Conservation (phyloP, 1,140 invertebrate genomes). For the Orchestia grillus region DNA sequence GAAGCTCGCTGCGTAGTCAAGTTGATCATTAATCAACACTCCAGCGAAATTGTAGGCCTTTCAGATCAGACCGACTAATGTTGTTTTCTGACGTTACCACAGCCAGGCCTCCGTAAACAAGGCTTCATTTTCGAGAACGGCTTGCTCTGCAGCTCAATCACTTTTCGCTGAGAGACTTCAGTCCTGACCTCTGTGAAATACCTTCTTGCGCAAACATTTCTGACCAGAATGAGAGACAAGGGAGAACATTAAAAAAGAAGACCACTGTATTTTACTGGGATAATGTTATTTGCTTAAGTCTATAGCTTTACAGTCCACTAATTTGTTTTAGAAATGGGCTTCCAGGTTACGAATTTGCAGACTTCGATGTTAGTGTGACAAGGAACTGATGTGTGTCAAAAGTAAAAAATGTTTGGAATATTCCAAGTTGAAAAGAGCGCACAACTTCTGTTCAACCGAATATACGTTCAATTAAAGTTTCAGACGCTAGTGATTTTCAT, state of each 20-base stretch:
- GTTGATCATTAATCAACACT: conserved; percentile 2
- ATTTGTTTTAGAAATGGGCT: not conserved
- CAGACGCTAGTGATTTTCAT: not conserved
- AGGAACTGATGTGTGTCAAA: not conserved
- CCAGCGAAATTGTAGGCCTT: not conserved
- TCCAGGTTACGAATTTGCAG: too few relatives aligned
- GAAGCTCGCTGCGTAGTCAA: not conserved
- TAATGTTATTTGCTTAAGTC: not conserved
- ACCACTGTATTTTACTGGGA: too few relatives aligned
- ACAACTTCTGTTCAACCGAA: not conserved
- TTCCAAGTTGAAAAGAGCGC: not conserved
- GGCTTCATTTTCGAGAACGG: not conserved
- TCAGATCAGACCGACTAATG: not conserved
- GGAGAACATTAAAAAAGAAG: not conserved
- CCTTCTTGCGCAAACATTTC: not conserved
- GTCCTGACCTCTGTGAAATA: not conserved
- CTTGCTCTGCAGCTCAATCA: not conserved
- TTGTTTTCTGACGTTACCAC: not conserved
- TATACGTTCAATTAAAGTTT: not conserved
- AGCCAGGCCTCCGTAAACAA: not conserved
- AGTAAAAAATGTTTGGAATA: not conserved
- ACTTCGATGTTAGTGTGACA: not conserved
- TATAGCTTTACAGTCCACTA: too few relatives aligned
- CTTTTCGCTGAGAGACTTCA: not conserved
- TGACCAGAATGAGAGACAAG: not conserved